Base-by-base conservation (phyloP, 2,113 vertebrate genomes). In the Penelope pileata region DNA sequence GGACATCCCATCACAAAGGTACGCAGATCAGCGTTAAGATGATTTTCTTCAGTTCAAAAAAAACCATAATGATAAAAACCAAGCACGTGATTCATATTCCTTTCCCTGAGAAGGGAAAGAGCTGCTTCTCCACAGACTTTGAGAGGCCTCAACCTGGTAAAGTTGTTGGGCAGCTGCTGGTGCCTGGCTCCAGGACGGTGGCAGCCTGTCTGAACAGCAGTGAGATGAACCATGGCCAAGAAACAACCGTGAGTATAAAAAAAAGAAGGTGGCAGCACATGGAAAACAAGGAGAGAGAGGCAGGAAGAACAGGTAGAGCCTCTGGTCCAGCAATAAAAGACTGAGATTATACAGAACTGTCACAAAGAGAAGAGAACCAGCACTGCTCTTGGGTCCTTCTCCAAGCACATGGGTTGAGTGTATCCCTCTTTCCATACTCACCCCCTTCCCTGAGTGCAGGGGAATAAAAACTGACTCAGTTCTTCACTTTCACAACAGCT, bases 231-330 rank as follows among this genome's bases (percentile, higher is more conserved):
- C n/a, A 12, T 53, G 26, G 4, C 5, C 60, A n/a, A 16, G 40
- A 78, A 53, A 5, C 0, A 7, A 47, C 5, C 0, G 0, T 1
- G 15, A 69, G 12, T 1, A 1, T 3, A 13, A 26, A 23, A 43
- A 50, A 8, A 10, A 1, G 2, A 1, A 2, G 2, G 7, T 12
- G 1, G 22, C 0, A 0, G 50, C 40, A 70, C 26, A 30, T 9
- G 23, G 2, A 11, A 1, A 15, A 3, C 1, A 29, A 74, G 45
- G 21, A 69, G 23, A 27, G 48, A 58, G 58, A 87, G 42, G 38
- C 0, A 67, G 32, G 24, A 54, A 67, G 68, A 53, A 0, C 16
- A 76, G 45, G 8, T n/a, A 42, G 30, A 59, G 38, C 24, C 47
- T 34, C 47, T 32, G 36, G 21, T 12, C 42, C 50, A 32, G 50